Evolutionary conservation across 64 coral and sea anemone species (phyloP), one percentile per base, ranked within the genome.

Genomic region (Cladopsammia gracilis): DNA sequence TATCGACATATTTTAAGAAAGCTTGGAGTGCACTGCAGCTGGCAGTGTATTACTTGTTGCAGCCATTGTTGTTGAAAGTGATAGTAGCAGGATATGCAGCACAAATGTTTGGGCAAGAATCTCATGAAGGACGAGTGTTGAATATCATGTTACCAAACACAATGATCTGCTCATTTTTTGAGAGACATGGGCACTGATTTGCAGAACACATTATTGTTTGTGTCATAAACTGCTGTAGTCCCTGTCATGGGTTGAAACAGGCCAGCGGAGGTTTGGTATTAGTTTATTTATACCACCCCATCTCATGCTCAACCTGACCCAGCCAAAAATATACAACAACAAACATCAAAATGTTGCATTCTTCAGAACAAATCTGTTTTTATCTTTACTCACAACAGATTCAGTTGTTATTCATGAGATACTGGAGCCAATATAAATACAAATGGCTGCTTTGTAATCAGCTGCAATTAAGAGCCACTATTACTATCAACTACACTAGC

Each of bases 201-300:
- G 62, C 61, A 84, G 11, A 75, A 13, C 11, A 20, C 18, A 34
- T 62, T n/a, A 15, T 4, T 73, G 46, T 14, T 10, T 73, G 18
- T 75, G 86, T 76, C 70, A 88, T 64, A 18, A 64, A 20, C 62
- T 84, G 80, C 80, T 84, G 7, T 66, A 80, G 62, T 84, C 80
- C 80, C 60, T 84, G 80, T 68, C 80, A 64, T 76, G 91, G 91
- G 91, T 93, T 93, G 46, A 93, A 93, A 93, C 91, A 93, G 83
- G 74, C 48, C 59, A 85, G 79, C 91, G 70, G 91, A 58, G 64
- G 91, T 93, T 93, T 85, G 73, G 48, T 66, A 70, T 71, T 62
- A 58, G 49, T 56, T 70, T 22, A n/a, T n/a, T 47, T 60, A 58
- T 77, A 86, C 83, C 50, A 93, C 91, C 91, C 82, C 91, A 86